Conservation (phyloP, 2,888 invertebrate species). For the Rhamphomyia laevipes region DNA sequence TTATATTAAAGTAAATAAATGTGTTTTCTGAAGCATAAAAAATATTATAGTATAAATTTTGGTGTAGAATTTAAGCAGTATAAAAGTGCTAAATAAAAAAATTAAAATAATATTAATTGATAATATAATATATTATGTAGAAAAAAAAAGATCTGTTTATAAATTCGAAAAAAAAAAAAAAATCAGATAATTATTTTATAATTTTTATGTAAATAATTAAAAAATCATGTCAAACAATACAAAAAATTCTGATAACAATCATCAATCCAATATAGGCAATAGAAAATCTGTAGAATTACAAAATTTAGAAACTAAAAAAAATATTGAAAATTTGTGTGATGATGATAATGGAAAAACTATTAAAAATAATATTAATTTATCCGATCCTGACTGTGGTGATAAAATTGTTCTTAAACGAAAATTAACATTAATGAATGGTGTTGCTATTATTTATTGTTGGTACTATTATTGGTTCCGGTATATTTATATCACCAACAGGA, state of each 20-base stretch:
- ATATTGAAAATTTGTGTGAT: conserved; percentile 1
- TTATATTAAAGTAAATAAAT: too few relatives aligned
- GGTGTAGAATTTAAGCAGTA: too few relatives aligned
- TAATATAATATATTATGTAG: too few relatives aligned
- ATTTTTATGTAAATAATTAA: too few relatives aligned
- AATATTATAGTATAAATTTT: too few relatives aligned
- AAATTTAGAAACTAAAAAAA: not conserved
- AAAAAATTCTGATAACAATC: not conserved
- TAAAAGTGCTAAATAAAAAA: too few relatives aligned
- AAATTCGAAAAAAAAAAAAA: too few relatives aligned
- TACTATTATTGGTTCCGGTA: conserved; percentile 83
- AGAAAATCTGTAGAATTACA: not conserved
- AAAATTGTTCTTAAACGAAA: conserved; percentile 66
- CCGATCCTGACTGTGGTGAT: conserved; percentile 20
- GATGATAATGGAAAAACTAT: conserved; percentile 6
- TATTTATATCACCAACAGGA: conserved; percentile 84
- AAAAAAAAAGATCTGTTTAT: too few relatives aligned
- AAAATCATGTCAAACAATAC: not conserved
- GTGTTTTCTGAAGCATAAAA: too few relatives aligned
- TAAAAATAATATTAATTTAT: too few relatives aligned
- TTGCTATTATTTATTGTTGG: conserved; percentile 82
- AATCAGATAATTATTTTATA: too few relatives aligned
- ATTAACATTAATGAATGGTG: conserved; percentile 74
- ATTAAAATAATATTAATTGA: too few relatives aligned
- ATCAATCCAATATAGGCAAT: not conserved